These are phyloP conservation scores for Atlantisia rogersi DNA, from an alignment of 2,113 vertebrate species.

Conservation along the genomic window DNA sequence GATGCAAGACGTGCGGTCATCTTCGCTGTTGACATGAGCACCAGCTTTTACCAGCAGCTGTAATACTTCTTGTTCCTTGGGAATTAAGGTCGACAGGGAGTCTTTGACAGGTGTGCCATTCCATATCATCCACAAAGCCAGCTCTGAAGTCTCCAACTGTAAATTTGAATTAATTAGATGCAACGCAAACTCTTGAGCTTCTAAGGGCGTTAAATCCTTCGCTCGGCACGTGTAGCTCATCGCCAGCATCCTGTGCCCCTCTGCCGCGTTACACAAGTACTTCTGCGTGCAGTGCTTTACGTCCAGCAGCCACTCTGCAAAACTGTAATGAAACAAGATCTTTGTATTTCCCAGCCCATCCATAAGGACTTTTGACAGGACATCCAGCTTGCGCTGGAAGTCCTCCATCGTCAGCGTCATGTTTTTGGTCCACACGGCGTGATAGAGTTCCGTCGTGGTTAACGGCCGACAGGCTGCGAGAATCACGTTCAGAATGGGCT, in stretches of 20 bases:
- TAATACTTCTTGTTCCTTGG: slow-evolving; percentile 93
- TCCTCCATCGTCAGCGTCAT: slow-evolving; percentile 91
- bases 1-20: slow-evolving; percentile 89
- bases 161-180: slow-evolving; percentile 95
- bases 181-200: slow-evolving; percentile 95
- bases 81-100: slow-evolving; percentile 90
- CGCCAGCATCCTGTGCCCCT: slow-evolving; percentile 95
- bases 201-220: slow-evolving; percentile 88
- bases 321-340: slow-evolving; percentile 98
- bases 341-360: slow-evolving; percentile 90
- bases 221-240: slow-evolving; percentile 97
- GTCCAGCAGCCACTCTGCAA: slow-evolving; percentile 96
- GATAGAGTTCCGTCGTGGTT: slow-evolving; percentile 89
- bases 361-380: slow-evolving; percentile 92
- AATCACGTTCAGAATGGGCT: slow-evolving; percentile 96
- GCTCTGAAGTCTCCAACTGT: slow-evolving; percentile 89
- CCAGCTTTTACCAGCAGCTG: slow-evolving; percentile 96
- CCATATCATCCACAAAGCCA: slow-evolving; percentile 99
- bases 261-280: slow-evolving; percentile 95
- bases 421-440: slow-evolving; percentile 98
- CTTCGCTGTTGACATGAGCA: slow-evolving; percentile 92
- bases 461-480: slow-evolving; percentile 92
- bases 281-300: slow-evolving; percentile 99
- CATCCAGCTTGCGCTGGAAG: slow-evolving; percentile 96
- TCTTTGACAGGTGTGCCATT: slow-evolving; percentile 95